Conservation (phyloP, 2,888 invertebrate species). For the Ditylenchus weischeri region DNA sequence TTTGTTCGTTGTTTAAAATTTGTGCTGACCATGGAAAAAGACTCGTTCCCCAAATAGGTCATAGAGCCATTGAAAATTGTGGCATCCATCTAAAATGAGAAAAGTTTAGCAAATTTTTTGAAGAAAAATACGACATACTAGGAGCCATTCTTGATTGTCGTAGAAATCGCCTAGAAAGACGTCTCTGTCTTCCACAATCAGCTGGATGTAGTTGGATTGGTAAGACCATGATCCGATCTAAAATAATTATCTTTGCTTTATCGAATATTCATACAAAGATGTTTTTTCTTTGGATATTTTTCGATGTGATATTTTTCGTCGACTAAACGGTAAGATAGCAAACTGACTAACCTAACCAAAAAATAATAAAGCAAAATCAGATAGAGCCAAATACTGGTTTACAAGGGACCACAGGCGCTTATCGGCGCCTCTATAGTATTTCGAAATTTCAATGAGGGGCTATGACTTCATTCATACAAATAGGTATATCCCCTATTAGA, state of each 20-base stretch:
- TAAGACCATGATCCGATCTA: slow-evolving; percentile 58
- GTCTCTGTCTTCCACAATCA: slow-evolving; percentile 47
- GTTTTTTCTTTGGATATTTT: no score
- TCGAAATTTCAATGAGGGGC: no score
- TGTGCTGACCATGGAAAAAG: slow-evolving; percentile 49
- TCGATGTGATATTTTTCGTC: no score
- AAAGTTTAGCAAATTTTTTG: background rate
- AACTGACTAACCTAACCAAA: no score
- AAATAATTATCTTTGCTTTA: slow-evolving; percentile 13
- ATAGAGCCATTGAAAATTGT: slow-evolving; percentile 48
- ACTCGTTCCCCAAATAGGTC: slow-evolving; percentile 47
- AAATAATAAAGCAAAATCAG: no score
- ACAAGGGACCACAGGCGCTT: no score
- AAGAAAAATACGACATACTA: slow-evolving; percentile 28
- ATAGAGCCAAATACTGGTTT: no score
- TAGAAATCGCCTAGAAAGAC: slow-evolving; percentile 57
- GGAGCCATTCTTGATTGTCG: slow-evolving; percentile 55
- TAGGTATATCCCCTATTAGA: no score
- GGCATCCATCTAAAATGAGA: slow-evolving; percentile 41
- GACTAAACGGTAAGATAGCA: no score
- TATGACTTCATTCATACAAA: no score
- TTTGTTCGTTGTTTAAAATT: background rate
- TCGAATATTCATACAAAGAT: no score
- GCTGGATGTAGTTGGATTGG: slow-evolving; percentile 48
- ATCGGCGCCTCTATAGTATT: no score